Conservation (phyloP, 1,140 invertebrate genomes). For the Protaetia brevitarsis region DNA sequence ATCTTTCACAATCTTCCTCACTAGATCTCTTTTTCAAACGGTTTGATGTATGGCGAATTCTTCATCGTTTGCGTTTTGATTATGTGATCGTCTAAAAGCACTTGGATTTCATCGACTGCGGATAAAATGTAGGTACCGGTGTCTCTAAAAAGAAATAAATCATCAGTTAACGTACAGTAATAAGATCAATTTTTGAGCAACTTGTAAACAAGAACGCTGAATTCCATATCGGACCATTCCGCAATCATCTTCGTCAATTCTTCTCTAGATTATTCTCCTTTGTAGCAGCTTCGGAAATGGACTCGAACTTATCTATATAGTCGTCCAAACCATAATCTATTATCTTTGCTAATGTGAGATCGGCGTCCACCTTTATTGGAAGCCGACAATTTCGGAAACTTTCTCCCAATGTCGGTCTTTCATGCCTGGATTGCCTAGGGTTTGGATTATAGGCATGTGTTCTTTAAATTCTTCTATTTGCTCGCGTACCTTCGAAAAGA, state of each 20-base stretch:
- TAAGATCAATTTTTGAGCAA: conserved; percentile 44
- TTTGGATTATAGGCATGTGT: conserved; percentile 86
- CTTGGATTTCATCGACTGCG: conserved; percentile 91
- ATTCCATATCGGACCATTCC: conserved; percentile 88
- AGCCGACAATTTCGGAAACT: conserved; percentile 92
- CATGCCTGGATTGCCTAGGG: conserved; percentile 91
- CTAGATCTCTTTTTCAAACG: conserved; percentile 80
- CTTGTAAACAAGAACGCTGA: conserved; percentile 70
- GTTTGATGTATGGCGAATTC: conserved; percentile 94
- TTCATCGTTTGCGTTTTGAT: conserved; percentile 98
- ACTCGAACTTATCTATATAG: conserved; percentile 88
- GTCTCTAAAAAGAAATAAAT: conserved; percentile 58
- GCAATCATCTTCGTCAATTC: conserved; percentile 85
- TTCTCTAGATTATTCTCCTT: conserved; percentile 94
- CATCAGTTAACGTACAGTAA: neutral
- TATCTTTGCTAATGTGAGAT: conserved; percentile 83
- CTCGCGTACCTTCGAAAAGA: conserved; percentile 50
- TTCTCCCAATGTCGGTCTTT: conserved; percentile 93
- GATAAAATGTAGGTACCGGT: conserved; percentile 89
- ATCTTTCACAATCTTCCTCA: conserved; percentile 50
- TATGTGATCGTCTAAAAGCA: conserved; percentile 93
- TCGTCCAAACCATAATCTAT: conserved; percentile 90
- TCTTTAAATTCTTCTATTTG: conserved; percentile 88
- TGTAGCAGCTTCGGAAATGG: conserved; percentile 90
- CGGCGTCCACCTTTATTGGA: conserved; percentile 82